Base-by-base conservation (phyloP, 2,113 vertebrate species). In the Chascanopsetta lugubris region DNA sequence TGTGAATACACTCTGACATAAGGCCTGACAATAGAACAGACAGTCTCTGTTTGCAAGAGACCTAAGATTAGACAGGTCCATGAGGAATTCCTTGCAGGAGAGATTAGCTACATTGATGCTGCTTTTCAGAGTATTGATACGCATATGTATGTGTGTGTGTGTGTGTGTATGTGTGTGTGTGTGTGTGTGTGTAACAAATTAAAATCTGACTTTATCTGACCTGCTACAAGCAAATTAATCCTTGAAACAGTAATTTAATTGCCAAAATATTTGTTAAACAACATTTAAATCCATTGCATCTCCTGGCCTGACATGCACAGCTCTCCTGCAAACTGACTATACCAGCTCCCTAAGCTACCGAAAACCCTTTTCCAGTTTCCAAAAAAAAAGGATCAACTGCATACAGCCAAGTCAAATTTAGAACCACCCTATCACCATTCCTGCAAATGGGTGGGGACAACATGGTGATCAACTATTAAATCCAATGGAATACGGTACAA, bases 1-100 rank as follows among this genome's bases (percentile, higher is more conserved):
- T 75, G 81, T 77, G 74, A 87, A 83, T 79, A 62, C 67, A 66
- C 67, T 69, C 63, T 77, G 80, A 83, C 74, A 77, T 61, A 57
- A 76, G 51, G 64, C 45, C 75, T 63, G 78, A 88, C 87, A 88
- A 86, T 80, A 84, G 83, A 81, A 79, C 79, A 83, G 70, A 60
- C 66, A 55, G 60, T 50, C 72, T 80, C 68, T 79, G 61, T 80
- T 75, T 68, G 69, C 55, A 40, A 40, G 55, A 67, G 67, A 72
- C 59, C 72, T 70, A 73, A 81, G 81, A 82, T 76, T 78, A 83
- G 64, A 83, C 15, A n/a, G 2, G 64, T 63, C 72, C 61, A 74
- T 38, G 1, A 86, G 77, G 77, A 79, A 87, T 69, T 71, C 71
- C 80, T 86, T 81, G 68, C 71, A 64, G 56, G 60, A 72, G 60